Evolutionary conservation across 2,113 vertebrate species (phyloP).

Genomic region (Alligator mississippiensis): DNA sequence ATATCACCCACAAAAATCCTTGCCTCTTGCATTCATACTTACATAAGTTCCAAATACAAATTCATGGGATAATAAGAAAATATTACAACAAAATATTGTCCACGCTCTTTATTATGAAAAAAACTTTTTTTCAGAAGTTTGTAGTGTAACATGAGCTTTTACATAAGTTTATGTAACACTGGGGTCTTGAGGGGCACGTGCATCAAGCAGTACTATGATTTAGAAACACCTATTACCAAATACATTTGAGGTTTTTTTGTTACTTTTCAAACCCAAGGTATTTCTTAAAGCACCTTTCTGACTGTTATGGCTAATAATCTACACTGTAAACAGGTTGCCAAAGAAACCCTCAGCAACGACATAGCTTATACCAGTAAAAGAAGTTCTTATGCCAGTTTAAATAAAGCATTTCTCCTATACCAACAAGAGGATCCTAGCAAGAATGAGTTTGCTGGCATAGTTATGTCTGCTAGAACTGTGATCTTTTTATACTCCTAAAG

Average conservation of each 20-base stretch:
- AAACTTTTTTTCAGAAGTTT: background rate
- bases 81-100: background rate
- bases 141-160: background rate
- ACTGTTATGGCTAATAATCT: background rate
- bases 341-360: background rate
- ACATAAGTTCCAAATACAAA: background rate
- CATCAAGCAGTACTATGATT: background rate
- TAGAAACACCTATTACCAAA: background rate
- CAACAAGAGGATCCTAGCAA: background rate
- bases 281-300: background rate
- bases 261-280: background rate
- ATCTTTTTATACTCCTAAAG: background rate
- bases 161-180: background rate
- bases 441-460: rapidly evolving
- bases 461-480: background rate
- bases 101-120: background rate
- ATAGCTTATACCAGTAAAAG: background rate
- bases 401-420: background rate
- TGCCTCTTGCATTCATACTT: background rate
- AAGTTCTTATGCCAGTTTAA: background rate
- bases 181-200: background rate
- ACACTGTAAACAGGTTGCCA: background rate
- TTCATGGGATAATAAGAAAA: background rate
- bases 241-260: background rate
- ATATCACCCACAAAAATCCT: no score